Evolutionary conservation across 2,797 vertebrate genomes (phyloP), one percentile per base, ranked within the genome.

Genomic region (Rousettus madagascariensis): DNA sequence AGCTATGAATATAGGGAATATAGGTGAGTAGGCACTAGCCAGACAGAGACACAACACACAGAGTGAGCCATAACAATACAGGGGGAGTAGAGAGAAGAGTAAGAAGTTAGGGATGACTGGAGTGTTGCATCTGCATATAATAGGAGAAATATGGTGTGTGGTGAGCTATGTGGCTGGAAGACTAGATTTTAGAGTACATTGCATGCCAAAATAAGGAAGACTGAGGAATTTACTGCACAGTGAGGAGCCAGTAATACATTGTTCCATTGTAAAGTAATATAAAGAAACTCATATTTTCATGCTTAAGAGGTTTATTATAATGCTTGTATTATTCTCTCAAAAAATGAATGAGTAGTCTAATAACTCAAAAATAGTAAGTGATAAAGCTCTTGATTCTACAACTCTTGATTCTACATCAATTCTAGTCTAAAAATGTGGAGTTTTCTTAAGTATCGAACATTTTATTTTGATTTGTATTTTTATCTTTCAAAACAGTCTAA

Each of bases 391-490:
- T n/a, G n/a, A n/a, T n/a, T n/a, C n/a, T n/a, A n/a, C 12, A 84
- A 30, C 90, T 87, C 53, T 79, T 71, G 22, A 71, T 3, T 74
- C 20, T 43, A 38, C 8, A 10, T 55, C 41, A 69, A 11, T 61
- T 53, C 3, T 59, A 63, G 15, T 43, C 24, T 53, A 69, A 41
- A 65, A 71, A 3, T 63, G 3, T 28, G 30, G 43, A 51, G 7
- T 59, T 95, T 95, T 38, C 55, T 95, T 85, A 53, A 88, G 19
- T 85, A 19, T 36, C 22, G 89, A 13, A 3, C 8, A 59, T 82
- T 85, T 91, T 77, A 66, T 88, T 87, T 92, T 51, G 9, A 10
- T 49, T 85, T 80, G 12, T 28, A 17, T 80, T 88, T 91, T 95
- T 75, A 22, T 80, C 28, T 92, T 85, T 9, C 12, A 80, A 94